Conservation (phyloP, 2,797 vertebrate genomes). For the Hemitrygon akajei region DNA sequence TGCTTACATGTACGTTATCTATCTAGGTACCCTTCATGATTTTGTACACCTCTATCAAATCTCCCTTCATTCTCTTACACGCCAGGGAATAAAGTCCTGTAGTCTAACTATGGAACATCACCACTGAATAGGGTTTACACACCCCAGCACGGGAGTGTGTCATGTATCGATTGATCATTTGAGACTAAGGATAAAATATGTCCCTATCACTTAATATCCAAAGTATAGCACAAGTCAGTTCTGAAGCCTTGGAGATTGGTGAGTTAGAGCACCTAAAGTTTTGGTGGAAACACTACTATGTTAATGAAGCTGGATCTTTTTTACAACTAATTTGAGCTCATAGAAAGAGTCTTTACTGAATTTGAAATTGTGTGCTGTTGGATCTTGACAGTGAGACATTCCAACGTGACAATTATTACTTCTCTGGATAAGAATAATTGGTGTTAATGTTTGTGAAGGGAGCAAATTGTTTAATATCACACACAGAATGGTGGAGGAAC, state of each 20-base stretch:
- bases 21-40: too few relatives aligned
- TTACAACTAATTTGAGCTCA: background rate
- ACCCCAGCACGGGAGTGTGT: background rate
- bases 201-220: background rate
- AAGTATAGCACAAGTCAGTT: background rate
- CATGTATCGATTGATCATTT: background rate
- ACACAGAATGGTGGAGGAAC: too few relatives aligned
- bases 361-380: background rate
- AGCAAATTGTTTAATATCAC: slow-evolving; percentile 6
- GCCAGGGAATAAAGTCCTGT: too few relatives aligned
- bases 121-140: background rate
- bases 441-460: background rate
- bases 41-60: too few relatives aligned
- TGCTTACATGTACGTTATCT: too few relatives aligned
- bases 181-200: background rate
- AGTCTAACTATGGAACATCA: background rate
- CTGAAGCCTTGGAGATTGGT: background rate
- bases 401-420: background rate
- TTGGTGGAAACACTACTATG: background rate
- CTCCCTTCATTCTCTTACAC: too few relatives aligned
- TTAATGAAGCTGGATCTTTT: background rate
- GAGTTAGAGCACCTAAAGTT: background rate
- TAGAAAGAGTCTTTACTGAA: background rate
- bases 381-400: background rate
- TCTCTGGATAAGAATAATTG: background rate